A percentile compares a stretch with the other conserved stretches of the same genome.
These are phyloP conservation scores for Conistra vaccinii DNA, from an alignment of 2,888 invertebrate species.

Conservation along the genomic window DNA sequence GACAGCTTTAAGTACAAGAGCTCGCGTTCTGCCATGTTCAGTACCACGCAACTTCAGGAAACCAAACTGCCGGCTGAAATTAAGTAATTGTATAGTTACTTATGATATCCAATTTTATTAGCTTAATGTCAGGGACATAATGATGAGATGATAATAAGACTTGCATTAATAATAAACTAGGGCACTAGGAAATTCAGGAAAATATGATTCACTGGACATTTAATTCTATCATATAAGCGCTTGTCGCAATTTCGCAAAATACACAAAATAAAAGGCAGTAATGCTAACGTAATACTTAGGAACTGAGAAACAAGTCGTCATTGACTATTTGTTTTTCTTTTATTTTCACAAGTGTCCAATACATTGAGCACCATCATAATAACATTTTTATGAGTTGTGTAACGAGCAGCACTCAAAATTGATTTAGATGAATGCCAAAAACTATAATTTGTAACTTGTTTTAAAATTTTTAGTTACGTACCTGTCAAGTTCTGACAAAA, in stretches of 20 bases:
- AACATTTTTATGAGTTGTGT: conserved; percentile 5
- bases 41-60: conserved; percentile 95
- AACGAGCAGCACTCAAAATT: not conserved
- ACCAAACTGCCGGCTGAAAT: conserved; percentile 97
- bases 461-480: conserved; percentile 75
- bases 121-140: not conserved
- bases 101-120: not conserved
- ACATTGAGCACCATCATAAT: not conserved
- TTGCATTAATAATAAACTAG: conserved; percentile 2
- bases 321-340: conserved; percentile 28
- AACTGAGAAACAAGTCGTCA: conserved; percentile 15
- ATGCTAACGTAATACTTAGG: not conserved
- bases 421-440: not conserved
- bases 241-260: not conserved
- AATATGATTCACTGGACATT: not conserved
- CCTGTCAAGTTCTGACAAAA: conserved; percentile 97
- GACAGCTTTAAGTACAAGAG: conserved; percentile 95
- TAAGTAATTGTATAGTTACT: conserved; percentile 8
- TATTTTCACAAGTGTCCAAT: conserved; percentile 13
- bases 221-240: not conserved
- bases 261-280: not conserved
- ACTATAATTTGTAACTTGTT: conserved; percentile 29
- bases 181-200: not conserved
- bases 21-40: conserved; percentile 95
- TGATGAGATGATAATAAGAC: not conserved